These are phyloP conservation scores for Vandiemenella viatica DNA, from an alignment of 2,888 invertebrate species.

Conservation along the genomic window DNA sequence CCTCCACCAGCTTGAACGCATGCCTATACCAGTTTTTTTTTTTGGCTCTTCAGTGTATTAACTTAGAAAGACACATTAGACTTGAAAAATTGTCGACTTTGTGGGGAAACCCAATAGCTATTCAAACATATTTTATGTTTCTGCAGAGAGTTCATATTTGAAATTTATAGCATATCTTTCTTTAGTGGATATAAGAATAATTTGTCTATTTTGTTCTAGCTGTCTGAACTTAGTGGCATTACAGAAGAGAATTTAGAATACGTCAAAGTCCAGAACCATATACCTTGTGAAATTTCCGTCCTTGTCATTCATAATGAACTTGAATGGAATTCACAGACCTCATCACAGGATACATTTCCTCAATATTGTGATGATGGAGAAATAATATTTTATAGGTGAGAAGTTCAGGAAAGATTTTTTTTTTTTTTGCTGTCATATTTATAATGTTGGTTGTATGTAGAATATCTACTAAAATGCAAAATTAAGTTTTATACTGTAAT, in stretches of 20 bases:
- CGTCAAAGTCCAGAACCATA: constrained; percentile 39
- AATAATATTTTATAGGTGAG: constrained; percentile 51
- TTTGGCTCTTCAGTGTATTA: background rate
- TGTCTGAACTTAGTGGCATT: constrained; percentile 40
- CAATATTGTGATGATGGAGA: constrained; percentile 43
- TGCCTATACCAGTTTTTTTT: too few relatives aligned
- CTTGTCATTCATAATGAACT: constrained; percentile 42
- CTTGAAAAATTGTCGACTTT: background rate
- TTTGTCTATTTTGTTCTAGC: constrained; percentile 23
- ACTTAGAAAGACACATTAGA: background rate
- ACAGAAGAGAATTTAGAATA: constrained; percentile 45
- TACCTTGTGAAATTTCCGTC: constrained; percentile 48
- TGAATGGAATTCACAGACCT: constrained; percentile 42
- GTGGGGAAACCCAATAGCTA: too few relatives aligned
- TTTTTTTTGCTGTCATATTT: background rate
- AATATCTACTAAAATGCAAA: background rate
- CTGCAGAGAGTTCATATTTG: background rate
- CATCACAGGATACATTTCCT: constrained; percentile 38
- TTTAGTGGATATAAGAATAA: background rate
- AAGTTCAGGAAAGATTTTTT: background rate
- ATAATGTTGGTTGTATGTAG: background rate
- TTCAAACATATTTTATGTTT: background rate
- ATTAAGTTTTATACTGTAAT: background rate
- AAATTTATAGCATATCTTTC: background rate
- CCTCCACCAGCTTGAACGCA: too few relatives aligned